Evolutionary conservation across 2,797 vertebrate genomes (phyloP).

Genomic region (Clarias pachynema): DNA sequence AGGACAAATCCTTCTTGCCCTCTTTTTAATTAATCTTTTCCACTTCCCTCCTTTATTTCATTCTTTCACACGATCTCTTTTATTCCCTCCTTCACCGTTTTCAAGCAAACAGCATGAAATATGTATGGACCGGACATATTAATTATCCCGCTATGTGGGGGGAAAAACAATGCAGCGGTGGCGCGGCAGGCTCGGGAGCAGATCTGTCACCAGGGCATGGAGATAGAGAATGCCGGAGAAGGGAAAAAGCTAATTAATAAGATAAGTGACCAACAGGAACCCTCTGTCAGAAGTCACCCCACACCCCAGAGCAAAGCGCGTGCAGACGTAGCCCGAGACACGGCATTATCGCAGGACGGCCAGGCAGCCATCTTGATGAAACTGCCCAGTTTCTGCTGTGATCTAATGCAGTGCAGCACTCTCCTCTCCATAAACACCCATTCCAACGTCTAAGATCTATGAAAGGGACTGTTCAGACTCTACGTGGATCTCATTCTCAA

Average conservation of each 20-base stretch:
- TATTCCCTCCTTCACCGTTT: conserved; percentile 61
- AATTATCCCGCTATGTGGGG: conserved; percentile 77
- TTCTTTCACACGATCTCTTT: conserved; percentile 60
- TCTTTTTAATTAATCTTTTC: conserved; percentile 79
- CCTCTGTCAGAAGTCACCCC: conserved; percentile 61
- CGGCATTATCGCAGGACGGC: conserved; percentile 27
- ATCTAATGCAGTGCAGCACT: conserved; percentile 16
- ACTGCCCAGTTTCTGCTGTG: conserved; percentile 41
- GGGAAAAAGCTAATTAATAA: conserved; percentile 67
- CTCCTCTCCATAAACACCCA: conserved; percentile 5
- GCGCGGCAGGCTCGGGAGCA: conserved; percentile 52
- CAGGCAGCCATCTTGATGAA: conserved; percentile 50
- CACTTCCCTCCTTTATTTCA: conserved; percentile 5
- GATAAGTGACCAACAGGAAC: conserved; percentile 66
- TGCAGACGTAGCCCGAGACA: conserved; percentile 29
- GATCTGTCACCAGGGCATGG: conserved; percentile 74
- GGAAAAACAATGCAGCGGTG: conserved; percentile 52
- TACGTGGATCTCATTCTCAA: conserved; percentile 14
- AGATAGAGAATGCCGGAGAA: conserved; percentile 48
- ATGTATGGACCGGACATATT: conserved; percentile 78
- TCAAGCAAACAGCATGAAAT: conserved; percentile 81
- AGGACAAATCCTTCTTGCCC: conserved; percentile 73
- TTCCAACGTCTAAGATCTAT: conserved; percentile 22
- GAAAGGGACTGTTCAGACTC: background rate
- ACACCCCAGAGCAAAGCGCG: conserved; percentile 52